Evolutionary conservation across 2,113 vertebrate genomes (phyloP), one percentile per base, ranked within the genome.

Genomic region (Cyprinodon tularosa): DNA sequence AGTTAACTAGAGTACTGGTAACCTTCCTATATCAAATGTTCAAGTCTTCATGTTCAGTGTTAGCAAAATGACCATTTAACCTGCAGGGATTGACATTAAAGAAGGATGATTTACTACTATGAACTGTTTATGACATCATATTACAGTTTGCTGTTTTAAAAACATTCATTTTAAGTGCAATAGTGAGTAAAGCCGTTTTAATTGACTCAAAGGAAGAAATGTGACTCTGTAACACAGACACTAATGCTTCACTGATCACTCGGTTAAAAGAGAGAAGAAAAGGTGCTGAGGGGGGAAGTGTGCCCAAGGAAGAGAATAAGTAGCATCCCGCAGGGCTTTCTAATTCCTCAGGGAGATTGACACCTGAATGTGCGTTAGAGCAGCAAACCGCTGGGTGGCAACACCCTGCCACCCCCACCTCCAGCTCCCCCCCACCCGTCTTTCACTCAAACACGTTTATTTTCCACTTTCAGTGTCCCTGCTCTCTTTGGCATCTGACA

Each of bases 351-450:
- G 64, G 84, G 85, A 92, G 92, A 93, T 89, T 93, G 92, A 93
- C 91, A 93, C 91, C 89, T 93, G 91, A 93, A 92, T 92, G 90
- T 89, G 86, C 87, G 90, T 90, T 93, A 90, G 93, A 86, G 85
- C 84, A 68, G 76, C 67, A 88, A 88, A 86, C 87, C 77, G 36
- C 82, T 88, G 86, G 78, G 75, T 84, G 82, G 69, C 84, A 82
- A 75, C 84, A 68, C 65, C 85, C 76, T 17, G 39, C 71, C 68
- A 12, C 57, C 70, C 29, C 67, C 29, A 37, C 20, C 61, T 17
- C 29, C 36, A 14, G 17, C 71, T n/a, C 15, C 36, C 20, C 8
- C 65, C 36, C n/a, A 17, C 9, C 57, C 39, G 3, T 36, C 3
- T 14, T 13, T 39, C 57, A 13, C 64, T 65, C 13, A 68, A 47